Percentiles rank a stretch among this genome's conserved stretches.
Evolutionary conservation across 2,888 invertebrate species (phyloP).

Genomic region (Agonum fuliginosum): DNA sequence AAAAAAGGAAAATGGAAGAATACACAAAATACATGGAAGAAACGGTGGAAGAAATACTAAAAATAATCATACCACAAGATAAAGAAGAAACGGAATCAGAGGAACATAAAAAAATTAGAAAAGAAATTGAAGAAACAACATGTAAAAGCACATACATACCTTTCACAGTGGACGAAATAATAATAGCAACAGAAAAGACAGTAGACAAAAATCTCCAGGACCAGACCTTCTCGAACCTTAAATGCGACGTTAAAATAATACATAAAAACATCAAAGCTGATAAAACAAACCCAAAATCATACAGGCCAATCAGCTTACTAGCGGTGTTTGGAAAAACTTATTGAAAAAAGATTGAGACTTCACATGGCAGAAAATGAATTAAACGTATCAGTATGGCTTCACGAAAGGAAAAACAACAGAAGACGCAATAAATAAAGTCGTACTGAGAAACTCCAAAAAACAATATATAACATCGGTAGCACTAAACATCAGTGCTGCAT

Average conservation of each 20-base stretch:
- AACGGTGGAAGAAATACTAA: neutral
- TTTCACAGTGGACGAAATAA: neutral
- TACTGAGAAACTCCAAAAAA: neutral
- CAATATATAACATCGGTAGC: neutral
- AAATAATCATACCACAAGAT: neutral
- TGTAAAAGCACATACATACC: too few relatives aligned
- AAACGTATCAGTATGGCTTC: conserved; percentile 16
- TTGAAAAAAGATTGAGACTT: neutral
- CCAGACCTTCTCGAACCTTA: neutral
- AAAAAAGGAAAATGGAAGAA: too few relatives aligned
- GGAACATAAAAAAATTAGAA: too few relatives aligned
- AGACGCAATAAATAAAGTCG: too few relatives aligned
- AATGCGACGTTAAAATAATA: neutral
- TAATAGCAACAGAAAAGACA: neutral
- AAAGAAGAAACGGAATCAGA: neutral
- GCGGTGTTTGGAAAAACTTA: conserved; percentile 22
- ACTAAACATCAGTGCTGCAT: too few relatives aligned
- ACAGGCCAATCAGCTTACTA: conserved; percentile 7
- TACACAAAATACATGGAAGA: neutral
- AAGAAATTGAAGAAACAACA: too few relatives aligned
- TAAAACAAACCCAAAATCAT: neutral
- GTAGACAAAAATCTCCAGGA: conserved; percentile 4
- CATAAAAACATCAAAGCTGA: neutral
- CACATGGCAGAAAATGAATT: neutral
- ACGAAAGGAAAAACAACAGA: neutral